These are phyloP conservation scores for Carduelis carduelis DNA, from an alignment of 2,797 vertebrate species.

Conservation along the genomic window DNA sequence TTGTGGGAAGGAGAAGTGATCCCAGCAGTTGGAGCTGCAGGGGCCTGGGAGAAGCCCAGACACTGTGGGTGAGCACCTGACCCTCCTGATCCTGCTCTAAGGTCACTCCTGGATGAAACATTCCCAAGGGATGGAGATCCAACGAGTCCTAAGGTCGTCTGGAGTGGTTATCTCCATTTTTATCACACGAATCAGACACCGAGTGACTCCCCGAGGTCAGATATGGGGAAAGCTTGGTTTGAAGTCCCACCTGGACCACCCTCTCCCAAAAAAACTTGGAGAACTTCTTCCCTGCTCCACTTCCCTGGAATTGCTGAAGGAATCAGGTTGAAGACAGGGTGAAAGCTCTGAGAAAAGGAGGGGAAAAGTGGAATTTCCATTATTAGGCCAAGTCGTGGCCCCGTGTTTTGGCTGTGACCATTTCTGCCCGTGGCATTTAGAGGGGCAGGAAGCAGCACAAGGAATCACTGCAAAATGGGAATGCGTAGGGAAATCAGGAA, in stretches of 20 bases:
- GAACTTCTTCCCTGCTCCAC: background rate
- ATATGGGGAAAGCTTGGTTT: background rate
- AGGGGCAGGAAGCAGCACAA: background rate
- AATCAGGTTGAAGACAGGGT: background rate
- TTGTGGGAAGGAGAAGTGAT: background rate
- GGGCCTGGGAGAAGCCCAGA: background rate
- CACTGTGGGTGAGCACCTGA: background rate
- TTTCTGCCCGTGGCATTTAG: background rate
- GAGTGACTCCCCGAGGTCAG: background rate
- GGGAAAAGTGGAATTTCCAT: background rate
- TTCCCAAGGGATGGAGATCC: rapidly evolving
- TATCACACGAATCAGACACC: rapidly evolving
- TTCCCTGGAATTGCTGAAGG: background rate
- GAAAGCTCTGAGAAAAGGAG: background rate
- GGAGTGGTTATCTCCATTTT: background rate
- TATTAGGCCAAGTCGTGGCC: background rate
- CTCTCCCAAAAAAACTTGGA: rapidly evolving
- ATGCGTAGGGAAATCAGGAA: background rate
- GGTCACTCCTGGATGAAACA: background rate
- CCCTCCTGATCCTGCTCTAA: background rate
- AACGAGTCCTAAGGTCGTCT: background rate
- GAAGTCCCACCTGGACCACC: background rate
- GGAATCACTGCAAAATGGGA: background rate
- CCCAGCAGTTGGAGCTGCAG: background rate
- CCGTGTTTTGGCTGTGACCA: background rate